Conservation (phyloP, 2,113 vertebrate species). For the Syngnathus floridae region DNA sequence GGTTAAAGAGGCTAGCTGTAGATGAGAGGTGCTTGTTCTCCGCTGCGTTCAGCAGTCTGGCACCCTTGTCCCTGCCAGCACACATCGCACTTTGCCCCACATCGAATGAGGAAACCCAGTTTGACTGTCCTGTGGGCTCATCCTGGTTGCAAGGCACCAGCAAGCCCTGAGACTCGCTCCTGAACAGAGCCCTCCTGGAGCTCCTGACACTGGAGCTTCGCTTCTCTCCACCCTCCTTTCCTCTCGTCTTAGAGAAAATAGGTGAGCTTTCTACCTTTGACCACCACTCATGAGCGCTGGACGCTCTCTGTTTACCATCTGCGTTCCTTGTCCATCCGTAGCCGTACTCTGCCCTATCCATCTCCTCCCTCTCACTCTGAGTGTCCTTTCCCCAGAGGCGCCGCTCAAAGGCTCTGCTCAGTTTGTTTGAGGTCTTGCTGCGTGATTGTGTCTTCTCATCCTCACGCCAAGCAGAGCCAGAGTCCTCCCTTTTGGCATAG, state of each 20-base stretch:
- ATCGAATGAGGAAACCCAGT: constrained; percentile 76
- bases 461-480: constrained; percentile 56
- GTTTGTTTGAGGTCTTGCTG: constrained; percentile 56
- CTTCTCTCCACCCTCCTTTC: constrained; percentile 60
- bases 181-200: constrained; percentile 66
- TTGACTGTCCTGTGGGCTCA: constrained; percentile 46
- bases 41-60: constrained; percentile 52
- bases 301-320: constrained; percentile 45
- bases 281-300: constrained; percentile 48
- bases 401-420: constrained; percentile 67
- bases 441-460: constrained; percentile 33
- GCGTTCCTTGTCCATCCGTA: constrained; percentile 58
- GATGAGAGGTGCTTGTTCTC: constrained; percentile 70
- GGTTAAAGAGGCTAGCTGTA: constrained; percentile 71
- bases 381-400: constrained; percentile 66
- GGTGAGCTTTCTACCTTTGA: constrained; percentile 57
- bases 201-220: constrained; percentile 63
- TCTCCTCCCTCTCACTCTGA: constrained; percentile 48
- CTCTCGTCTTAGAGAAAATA: constrained; percentile 52
- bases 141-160: constrained; percentile 58
- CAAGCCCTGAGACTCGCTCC: constrained; percentile 72
- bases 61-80: constrained; percentile 42
- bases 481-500: constrained; percentile 59
- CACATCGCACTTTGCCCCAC: constrained; percentile 56
- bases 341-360: constrained; percentile 59